phyloP scores from a whole-genome alignment of 2,888 invertebrate genomes.

The Epinotia brunnichana region DNA sequence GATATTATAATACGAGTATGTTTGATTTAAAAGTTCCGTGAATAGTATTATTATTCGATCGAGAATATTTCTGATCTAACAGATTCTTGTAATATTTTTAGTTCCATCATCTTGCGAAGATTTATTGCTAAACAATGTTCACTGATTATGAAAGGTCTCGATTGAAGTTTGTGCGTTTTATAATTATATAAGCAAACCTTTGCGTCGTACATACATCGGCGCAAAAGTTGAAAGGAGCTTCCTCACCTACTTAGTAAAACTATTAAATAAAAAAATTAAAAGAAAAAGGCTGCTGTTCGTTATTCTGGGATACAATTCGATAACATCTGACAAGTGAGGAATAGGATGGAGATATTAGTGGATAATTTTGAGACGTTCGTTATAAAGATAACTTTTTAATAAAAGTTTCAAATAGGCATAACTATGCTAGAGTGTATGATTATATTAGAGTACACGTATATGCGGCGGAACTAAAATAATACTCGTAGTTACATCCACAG shows the following conservation, averaged over 20 bases:
- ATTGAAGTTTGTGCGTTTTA: slow-evolving; percentile 29
- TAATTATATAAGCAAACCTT: slow-evolving; percentile 25
- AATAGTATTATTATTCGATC: not conserved
- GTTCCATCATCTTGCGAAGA: slow-evolving; percentile 1
- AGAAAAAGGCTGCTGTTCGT: not conserved
- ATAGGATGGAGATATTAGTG: not conserved
- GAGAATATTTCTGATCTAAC: not conserved
- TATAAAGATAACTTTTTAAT: not conserved
- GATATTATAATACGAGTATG: too few relatives aligned
- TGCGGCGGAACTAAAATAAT: not conserved
- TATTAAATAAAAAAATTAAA: not conserved
- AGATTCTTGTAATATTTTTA: slow-evolving; percentile 18
- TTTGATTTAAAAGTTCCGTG: not conserved
- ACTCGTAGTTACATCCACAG: not conserved
- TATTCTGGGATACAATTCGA: not conserved
- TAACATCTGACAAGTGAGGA: not conserved
- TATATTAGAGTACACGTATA: not conserved
- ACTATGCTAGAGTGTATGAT: not conserved
- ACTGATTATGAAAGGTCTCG: slow-evolving; percentile 33
- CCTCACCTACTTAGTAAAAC: not conserved
- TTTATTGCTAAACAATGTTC: slow-evolving; percentile 25
- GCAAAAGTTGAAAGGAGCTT: not conserved
- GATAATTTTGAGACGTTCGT: not conserved
- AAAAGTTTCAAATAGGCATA: not conserved
- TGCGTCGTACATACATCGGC: not conserved